Conservation (phyloP, 2,113 vertebrate species). For the Melanotaenia duboulayi region DNA sequence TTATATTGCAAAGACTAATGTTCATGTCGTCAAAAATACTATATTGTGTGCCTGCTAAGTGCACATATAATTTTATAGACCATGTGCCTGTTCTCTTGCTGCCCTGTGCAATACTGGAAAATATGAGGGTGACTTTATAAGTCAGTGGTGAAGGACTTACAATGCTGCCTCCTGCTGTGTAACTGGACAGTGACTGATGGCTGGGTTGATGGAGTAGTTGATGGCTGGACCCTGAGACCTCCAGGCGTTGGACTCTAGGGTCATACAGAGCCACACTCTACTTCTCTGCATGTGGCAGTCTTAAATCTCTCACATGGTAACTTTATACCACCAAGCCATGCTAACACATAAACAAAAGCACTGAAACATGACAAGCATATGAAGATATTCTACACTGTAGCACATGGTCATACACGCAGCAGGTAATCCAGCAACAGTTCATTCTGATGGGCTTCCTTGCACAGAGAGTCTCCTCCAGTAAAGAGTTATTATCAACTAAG, state of each 20-base stretch:
- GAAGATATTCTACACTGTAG: neutral
- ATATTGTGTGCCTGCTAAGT: slow-evolving; percentile 12
- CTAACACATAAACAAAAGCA: slow-evolving; percentile 19
- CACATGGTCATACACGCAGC: neutral
- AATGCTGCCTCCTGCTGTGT: slow-evolving; percentile 32
- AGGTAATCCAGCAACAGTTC: slow-evolving; percentile 10
- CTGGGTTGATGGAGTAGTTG: slow-evolving; percentile 41
- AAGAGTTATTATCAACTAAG: slow-evolving; percentile 32
- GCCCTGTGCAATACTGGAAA: slow-evolving; percentile 43
- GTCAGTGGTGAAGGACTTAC: slow-evolving; percentile 35
- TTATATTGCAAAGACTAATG: slow-evolving; percentile 11
- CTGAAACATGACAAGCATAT: slow-evolving; percentile 17
- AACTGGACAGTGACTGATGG: slow-evolving; percentile 66
- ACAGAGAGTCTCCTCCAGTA: slow-evolving; percentile 6
- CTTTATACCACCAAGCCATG: neutral
- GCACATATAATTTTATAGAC: slow-evolving; percentile 2
- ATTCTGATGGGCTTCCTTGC: slow-evolving; percentile 9
- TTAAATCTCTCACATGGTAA: slow-evolving; percentile 41
- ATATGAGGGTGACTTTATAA: slow-evolving; percentile 46
- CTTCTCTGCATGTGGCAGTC: slow-evolving; percentile 36
- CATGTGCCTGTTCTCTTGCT: slow-evolving; percentile 17
- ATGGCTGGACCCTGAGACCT: slow-evolving; percentile 34
- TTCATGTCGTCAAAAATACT: neutral
- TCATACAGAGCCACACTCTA: slow-evolving; percentile 43
- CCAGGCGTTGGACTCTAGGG: slow-evolving; percentile 28